Conservation (phyloP, 2,113 vertebrate species). For the Ophthalmolycus amberensis region DNA sequence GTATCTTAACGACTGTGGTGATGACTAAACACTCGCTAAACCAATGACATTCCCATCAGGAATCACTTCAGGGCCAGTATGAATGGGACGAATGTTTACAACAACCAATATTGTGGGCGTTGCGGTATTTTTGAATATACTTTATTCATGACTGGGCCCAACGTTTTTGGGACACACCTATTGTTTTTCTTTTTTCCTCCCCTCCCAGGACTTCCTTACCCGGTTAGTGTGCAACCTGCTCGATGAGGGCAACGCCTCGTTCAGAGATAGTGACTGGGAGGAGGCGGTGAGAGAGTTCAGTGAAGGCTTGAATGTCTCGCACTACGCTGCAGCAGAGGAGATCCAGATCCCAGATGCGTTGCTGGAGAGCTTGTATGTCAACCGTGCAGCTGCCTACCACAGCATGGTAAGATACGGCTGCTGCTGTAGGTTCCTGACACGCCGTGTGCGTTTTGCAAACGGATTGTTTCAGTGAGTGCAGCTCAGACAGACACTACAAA, state of each 20-base stretch:
- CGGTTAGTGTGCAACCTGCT: slow-evolving; percentile 91
- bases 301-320: slow-evolving; percentile 90
- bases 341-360: slow-evolving; percentile 86
- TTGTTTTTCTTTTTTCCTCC: too few species aligned
- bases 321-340: slow-evolving; percentile 86
- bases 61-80: background rate
- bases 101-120: background rate
- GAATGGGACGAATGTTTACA: background rate
- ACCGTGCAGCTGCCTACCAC: slow-evolving; percentile 90
- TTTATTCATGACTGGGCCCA: background rate
- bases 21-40: background rate
- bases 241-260: slow-evolving; percentile 91
- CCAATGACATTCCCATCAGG: background rate
- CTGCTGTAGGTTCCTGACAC: background rate
- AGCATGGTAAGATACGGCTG: slow-evolving; percentile 86
- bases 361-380: slow-evolving; percentile 91
- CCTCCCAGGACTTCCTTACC: slow-evolving; percentile 87
- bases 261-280: slow-evolving; percentile 86
- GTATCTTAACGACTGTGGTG: background rate
- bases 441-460: background rate
- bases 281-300: slow-evolving; percentile 88
- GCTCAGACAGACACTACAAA: background rate
- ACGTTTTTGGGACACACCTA: background rate
- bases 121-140: background rate
- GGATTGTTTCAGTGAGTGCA: background rate